Percentiles rank a stretch among this genome's conserved stretches.
Evolutionary conservation across 1,140 invertebrate genomes (phyloP).

Genomic region (Acromyrmex charruanus): DNA sequence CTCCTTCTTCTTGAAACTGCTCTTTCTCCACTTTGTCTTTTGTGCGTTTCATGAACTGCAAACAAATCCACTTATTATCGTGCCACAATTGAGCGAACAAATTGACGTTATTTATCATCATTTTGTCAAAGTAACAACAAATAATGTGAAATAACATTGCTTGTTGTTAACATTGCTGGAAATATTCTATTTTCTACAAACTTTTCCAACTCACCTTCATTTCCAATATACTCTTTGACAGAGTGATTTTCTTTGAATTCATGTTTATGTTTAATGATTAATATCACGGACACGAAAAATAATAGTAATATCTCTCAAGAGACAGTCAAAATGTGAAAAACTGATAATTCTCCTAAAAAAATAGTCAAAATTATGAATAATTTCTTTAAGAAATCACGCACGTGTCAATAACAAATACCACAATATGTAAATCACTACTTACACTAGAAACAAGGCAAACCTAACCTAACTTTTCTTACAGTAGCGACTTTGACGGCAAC

Average conservation of each 20-base stretch:
- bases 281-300: background rate
- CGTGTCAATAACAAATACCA: background rate
- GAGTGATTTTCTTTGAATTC: conserved; percentile 80
- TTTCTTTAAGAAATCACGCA: background rate
- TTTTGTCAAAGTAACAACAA: too few species aligned
- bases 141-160: too few species aligned
- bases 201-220: conserved; percentile 88
- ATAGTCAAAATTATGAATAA: background rate
- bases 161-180: too few species aligned
- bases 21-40: conserved; percentile 93
- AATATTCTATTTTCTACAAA: background rate
- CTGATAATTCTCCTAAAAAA: background rate
- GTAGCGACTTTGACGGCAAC: too few species aligned
- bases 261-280: conserved; percentile 32
- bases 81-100: background rate
- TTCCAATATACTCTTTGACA: conserved; percentile 91
- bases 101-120: too few species aligned
- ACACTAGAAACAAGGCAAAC: background rate
- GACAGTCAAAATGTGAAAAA: background rate
- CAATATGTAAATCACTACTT: too few species aligned
- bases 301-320: background rate
- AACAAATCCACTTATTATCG: conserved; percentile 10
- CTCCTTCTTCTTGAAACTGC: conserved; percentile 90
- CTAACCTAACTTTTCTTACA: conserved; percentile 3
- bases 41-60: conserved; percentile 95